Conservation (phyloP, 2,888 invertebrate genomes). For the Apoda limacodes region DNA sequence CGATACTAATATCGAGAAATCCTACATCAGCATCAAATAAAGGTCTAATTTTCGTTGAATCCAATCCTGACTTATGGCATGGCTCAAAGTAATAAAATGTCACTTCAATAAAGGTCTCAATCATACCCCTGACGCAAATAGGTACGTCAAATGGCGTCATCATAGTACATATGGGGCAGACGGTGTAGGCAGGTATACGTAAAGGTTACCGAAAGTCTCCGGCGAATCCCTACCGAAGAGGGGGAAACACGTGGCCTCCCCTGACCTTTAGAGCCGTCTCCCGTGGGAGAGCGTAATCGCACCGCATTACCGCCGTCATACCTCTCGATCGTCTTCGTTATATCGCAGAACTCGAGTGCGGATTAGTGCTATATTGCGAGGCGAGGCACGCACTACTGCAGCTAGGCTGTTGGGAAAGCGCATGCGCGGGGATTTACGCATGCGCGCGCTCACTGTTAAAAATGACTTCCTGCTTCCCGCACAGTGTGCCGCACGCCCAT, state of each 20-base stretch:
- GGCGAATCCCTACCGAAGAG: constrained; percentile 17
- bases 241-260: constrained; percentile 25
- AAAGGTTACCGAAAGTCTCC: constrained; percentile 23
- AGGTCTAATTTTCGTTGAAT: no score
- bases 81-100: no score
- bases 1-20: no score
- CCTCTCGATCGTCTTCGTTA: constrained; percentile 27
- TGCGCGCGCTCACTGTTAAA: constrained; percentile 46
- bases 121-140: constrained; percentile 31
- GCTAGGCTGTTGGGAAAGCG: constrained; percentile 29
- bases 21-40: no score
- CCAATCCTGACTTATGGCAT: no score
- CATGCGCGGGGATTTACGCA: constrained; percentile 39
- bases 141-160: constrained; percentile 38
- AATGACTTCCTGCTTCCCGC: constrained; percentile 55
- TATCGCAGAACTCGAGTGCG: constrained; percentile 25
- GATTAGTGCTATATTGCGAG: constrained; percentile 27
- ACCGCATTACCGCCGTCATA: constrained; percentile 37
- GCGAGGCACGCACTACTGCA: constrained; percentile 45
- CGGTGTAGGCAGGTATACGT: constrained; percentile 28
- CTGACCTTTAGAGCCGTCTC: constrained; percentile 43
- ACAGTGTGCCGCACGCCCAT: constrained; percentile 50
- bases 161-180: no score
- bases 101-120: no score
- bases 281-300: constrained; percentile 36